A percentile compares a stretch with the other conserved stretches of the same genome.
These are phyloP conservation scores for Lepetodrilus schrolli DNA, from an alignment of 2,888 invertebrate species.

Conservation along the genomic window DNA sequence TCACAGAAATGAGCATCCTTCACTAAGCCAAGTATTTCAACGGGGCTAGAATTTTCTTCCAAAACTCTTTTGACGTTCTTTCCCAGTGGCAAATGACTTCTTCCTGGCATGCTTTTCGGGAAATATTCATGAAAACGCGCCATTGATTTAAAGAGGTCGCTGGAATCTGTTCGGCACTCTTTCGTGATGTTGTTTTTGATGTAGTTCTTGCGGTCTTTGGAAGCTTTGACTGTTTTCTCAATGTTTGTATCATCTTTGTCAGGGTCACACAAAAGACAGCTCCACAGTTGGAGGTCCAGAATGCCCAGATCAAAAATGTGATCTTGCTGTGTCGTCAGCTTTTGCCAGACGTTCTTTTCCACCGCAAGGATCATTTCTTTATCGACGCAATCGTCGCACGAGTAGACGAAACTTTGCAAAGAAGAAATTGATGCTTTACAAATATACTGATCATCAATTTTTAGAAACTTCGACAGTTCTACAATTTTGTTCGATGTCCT, in stretches of 20 bases:
- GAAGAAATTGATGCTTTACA: background rate
- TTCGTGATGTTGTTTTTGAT: background rate
- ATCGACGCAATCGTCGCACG: background rate
- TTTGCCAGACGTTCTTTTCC: background rate
- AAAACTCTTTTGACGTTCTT: background rate
- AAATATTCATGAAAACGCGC: background rate
- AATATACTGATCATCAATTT: background rate
- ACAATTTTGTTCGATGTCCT: background rate
- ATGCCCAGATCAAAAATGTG: slow-evolving; percentile 1
- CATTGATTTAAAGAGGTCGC: background rate
- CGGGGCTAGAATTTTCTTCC: background rate
- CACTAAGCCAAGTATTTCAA: background rate
- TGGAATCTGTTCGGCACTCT: background rate
- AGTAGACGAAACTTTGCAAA: background rate
- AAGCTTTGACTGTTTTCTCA: background rate
- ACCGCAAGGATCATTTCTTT: background rate
- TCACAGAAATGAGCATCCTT: slow-evolving; percentile 9
- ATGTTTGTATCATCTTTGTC: background rate
- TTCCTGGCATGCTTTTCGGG: background rate
- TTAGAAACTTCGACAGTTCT: background rate
- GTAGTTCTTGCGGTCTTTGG: background rate
- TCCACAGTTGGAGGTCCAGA: background rate
- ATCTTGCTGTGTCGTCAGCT: background rate
- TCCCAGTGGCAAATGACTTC: background rate
- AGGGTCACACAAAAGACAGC: background rate